Conservation (phyloP, 2,113 vertebrate species). For the Thymallus thymallus region DNA sequence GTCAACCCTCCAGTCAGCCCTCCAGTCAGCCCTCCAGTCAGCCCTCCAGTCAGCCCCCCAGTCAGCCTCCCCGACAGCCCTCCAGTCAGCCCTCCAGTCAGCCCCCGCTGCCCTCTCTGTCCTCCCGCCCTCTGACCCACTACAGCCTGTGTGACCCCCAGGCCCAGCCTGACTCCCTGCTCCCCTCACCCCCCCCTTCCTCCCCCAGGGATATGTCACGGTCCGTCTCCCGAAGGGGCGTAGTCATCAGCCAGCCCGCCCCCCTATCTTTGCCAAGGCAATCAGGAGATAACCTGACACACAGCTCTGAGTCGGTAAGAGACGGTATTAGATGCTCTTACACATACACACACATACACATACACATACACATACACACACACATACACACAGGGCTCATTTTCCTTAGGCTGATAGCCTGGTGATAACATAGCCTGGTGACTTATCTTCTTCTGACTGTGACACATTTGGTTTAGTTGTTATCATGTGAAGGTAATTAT, state of each 20-base stretch:
- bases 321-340: background rate
- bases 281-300: constrained; percentile 61
- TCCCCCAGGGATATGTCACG: constrained; percentile 67
- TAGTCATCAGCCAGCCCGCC: constrained; percentile 88
- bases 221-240: constrained; percentile 38
- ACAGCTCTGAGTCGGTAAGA: constrained; percentile 78
- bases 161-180: constrained; percentile 53
- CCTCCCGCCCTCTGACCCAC: constrained; percentile 60
- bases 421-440: background rate
- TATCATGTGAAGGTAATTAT: constrained; percentile 63
- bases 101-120: background rate
- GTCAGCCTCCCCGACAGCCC: too few species aligned
- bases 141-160: constrained; percentile 80
- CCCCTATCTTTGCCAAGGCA: constrained; percentile 79
- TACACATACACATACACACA: too few species aligned
- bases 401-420: too few species aligned
- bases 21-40: background rate
- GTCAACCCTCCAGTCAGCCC: background rate
- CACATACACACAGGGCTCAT: background rate
- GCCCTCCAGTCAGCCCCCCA: background rate
- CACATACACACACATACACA: too few species aligned
- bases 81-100: constrained; percentile 32
- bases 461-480: constrained; percentile 52
- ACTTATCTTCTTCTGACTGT: constrained; percentile 9
- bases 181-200: constrained; percentile 64